phyloP scores from a whole-genome alignment of 1,140 invertebrate species.

The Capitella teleta region DNA sequence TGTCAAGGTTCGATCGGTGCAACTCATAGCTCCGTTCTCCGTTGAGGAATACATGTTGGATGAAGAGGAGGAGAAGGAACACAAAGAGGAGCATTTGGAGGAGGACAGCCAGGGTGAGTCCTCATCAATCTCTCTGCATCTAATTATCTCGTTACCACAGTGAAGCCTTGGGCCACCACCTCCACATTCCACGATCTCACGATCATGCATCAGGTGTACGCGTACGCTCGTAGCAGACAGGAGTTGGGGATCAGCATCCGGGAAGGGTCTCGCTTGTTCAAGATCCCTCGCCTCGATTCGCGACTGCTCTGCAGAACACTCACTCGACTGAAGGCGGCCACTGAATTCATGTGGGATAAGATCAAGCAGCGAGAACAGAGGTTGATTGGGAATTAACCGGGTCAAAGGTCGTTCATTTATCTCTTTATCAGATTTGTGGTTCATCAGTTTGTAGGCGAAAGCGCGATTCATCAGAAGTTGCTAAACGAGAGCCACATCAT shows the following conservation, averaged over 20 bases:
- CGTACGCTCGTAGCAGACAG: not conserved
- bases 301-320: slow-evolving; percentile 42
- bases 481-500: slow-evolving; percentile 34
- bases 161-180: too few relatives aligned
- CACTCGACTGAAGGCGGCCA: slow-evolving; percentile 37
- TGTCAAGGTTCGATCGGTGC: too few relatives aligned
- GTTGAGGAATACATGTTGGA: too few relatives aligned
- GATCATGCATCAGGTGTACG: slow-evolving; percentile 1
- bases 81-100: too few relatives aligned
- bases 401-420: not conserved
- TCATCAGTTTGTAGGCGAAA: slow-evolving; percentile 28
- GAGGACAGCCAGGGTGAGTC: too few relatives aligned
- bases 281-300: not conserved
- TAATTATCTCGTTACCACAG: too few relatives aligned
- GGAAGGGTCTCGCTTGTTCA: not conserved
- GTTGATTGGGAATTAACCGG: slow-evolving; percentile 1
- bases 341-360: slow-evolving; percentile 46
- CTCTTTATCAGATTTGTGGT: slow-evolving; percentile 20
- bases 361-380: slow-evolving; percentile 44
- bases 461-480: slow-evolving; percentile 16
- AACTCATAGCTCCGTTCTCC: too few relatives aligned
- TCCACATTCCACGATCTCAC: not conserved
- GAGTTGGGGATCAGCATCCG: slow-evolving; percentile 13
- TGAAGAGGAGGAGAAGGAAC: too few relatives aligned
- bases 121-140: too few relatives aligned